phyloP scores from a whole-genome alignment of 2,888 invertebrate species.

The Cynaeus angustus region DNA sequence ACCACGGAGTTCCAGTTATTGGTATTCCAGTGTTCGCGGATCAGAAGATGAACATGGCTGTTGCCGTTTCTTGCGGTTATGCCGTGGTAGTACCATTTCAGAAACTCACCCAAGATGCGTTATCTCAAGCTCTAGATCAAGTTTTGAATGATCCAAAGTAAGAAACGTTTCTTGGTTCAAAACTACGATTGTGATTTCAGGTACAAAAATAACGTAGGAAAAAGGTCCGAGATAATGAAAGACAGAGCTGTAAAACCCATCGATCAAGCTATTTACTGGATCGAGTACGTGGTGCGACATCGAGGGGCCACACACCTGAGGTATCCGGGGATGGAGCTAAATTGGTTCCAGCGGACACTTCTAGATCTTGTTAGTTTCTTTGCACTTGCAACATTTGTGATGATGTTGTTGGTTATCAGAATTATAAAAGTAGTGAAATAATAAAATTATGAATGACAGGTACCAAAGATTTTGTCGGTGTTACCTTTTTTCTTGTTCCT shows the following conservation, averaged over 20 bases:
- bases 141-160: slow-evolving; percentile 61
- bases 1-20: slow-evolving; percentile 56
- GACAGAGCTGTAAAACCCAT: slow-evolving; percentile 57
- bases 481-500: too few species aligned
- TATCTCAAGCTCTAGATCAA: slow-evolving; percentile 61
- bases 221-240: slow-evolving; percentile 54
- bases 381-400: too few species aligned
- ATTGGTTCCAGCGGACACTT: slow-evolving; percentile 51
- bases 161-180: neutral
- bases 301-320: slow-evolving; percentile 60
- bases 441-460: too few species aligned
- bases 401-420: too few species aligned
- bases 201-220: slow-evolving; percentile 52
- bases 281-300: slow-evolving; percentile 58
- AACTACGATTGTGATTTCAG: too few species aligned
- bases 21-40: slow-evolving; percentile 58
- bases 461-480: too few species aligned
- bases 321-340: slow-evolving; percentile 57
- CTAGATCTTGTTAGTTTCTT: too few species aligned
- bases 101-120: slow-evolving; percentile 63
- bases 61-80: slow-evolving; percentile 69
- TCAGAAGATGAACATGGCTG: slow-evolving; percentile 65
- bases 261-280: slow-evolving; percentile 59
- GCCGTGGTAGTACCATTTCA: slow-evolving; percentile 68
- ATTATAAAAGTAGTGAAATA: too few species aligned